Evolutionary conservation across 2,888 invertebrate species (phyloP).

Genomic region (Kryphioiulus occultus): DNA sequence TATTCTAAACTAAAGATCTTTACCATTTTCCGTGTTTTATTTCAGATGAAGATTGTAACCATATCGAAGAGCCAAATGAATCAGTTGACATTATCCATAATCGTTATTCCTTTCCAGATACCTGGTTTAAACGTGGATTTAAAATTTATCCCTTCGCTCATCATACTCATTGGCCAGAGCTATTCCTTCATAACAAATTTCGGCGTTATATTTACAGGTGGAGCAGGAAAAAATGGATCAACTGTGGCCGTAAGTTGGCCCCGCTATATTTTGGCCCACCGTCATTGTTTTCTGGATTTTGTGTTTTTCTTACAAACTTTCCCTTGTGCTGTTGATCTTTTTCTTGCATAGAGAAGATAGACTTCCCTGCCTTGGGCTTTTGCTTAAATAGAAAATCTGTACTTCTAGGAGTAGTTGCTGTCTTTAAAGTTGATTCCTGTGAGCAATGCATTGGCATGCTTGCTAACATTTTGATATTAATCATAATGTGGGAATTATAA

Average conservation of each 20-base stretch:
- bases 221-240: slow-evolving; percentile 98
- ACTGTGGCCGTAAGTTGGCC: slow-evolving; percentile 95
- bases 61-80: not conserved
- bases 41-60: not conserved
- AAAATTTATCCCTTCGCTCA: slow-evolving; percentile 52
- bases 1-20: not conserved
- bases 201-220: slow-evolving; percentile 71
- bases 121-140: slow-evolving; percentile 53
- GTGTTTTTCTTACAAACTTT: not conserved
- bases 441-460: not conserved
- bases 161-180: slow-evolving; percentile 48
- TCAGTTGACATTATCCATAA: not conserved
- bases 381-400: not conserved
- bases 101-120: slow-evolving; percentile 49
- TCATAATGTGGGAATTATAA: no score
- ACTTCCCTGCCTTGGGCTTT: not conserved
- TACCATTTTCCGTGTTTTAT: not conserved
- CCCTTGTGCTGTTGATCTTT: not conserved
- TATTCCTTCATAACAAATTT: slow-evolving; percentile 62
- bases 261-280: slow-evolving; percentile 69
- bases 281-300: not conserved
- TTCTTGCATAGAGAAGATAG: not conserved
- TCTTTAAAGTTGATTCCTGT: not conserved
- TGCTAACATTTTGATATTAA: no score
- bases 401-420: not conserved